Conservation (phyloP, 2,113 vertebrate genomes). For the Aleadryas rufinucha region DNA sequence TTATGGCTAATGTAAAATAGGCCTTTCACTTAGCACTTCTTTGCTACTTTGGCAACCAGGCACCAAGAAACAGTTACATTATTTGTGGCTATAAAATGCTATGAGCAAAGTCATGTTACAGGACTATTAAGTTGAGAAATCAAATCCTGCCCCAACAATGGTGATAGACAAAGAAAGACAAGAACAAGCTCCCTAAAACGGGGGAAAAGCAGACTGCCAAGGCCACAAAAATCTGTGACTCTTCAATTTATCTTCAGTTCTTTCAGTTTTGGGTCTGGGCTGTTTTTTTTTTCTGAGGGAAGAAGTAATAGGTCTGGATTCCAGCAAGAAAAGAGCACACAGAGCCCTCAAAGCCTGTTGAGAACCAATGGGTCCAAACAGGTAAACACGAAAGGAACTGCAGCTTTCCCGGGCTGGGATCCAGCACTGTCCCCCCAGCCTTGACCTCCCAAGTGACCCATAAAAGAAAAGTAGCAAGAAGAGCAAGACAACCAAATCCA, state of each 20-base stretch:
- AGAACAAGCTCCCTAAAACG: neutral
- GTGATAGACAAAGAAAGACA: neutral
- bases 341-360: neutral
- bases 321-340: neutral
- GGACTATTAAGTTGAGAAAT: neutral
- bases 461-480: neutral
- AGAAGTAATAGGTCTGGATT: neutral
- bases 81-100: neutral
- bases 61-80: neutral
- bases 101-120: neutral
- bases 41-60: neutral
- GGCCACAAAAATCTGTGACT: neutral
- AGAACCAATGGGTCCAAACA: neutral
- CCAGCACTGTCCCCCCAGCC: rapidly evolving
- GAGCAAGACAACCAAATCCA: neutral
- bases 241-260: neutral
- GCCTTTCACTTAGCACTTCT: neutral
- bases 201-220: neutral
- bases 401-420: neutral
- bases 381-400: neutral
- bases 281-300: neutral
- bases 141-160: neutral
- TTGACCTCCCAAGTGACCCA: neutral
- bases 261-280: neutral
- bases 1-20: neutral